Evolutionary conservation across 2,113 vertebrate genomes (phyloP).

Genomic region (Lepus europaeus): DNA sequence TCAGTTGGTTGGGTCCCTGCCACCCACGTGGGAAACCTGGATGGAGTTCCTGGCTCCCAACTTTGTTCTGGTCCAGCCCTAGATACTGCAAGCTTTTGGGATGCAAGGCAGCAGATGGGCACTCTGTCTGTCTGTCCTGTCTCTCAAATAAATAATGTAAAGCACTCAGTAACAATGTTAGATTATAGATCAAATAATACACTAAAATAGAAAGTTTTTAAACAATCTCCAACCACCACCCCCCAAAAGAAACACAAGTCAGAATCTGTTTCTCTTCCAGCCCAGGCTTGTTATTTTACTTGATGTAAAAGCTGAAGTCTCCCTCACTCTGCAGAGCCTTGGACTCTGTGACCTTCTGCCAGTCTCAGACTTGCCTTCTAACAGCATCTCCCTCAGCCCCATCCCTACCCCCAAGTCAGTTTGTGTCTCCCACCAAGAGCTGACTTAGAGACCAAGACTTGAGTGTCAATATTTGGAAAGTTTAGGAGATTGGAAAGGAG

Average conservation of each 20-base stretch:
- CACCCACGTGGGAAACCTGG: too few species aligned
- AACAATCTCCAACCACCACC: too few species aligned
- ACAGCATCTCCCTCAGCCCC: rapidly evolving
- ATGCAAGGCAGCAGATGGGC: neutral
- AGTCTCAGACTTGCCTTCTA: neutral
- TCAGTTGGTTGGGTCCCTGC: too few species aligned
- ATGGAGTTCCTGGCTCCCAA: too few species aligned
- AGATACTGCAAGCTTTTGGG: neutral
- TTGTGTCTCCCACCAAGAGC: neutral
- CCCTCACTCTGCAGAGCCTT: neutral
- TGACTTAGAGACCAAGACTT: neutral
- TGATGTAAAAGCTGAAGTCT: neutral
- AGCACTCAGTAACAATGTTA: too few species aligned
- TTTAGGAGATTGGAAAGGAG: neutral
- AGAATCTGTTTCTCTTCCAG: neutral
- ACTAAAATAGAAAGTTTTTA: too few species aligned
- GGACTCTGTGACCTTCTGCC: rapidly evolving
- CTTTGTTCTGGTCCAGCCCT: too few species aligned
- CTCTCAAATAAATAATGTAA: too few species aligned
- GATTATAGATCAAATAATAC: too few species aligned
- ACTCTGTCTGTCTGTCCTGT: too few species aligned
- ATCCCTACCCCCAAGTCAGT: neutral
- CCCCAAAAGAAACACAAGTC: neutral
- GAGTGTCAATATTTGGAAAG: neutral
- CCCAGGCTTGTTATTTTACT: neutral